These are phyloP conservation scores for Pica pica DNA, from an alignment of 2,113 vertebrate genomes.

Conservation along the genomic window DNA sequence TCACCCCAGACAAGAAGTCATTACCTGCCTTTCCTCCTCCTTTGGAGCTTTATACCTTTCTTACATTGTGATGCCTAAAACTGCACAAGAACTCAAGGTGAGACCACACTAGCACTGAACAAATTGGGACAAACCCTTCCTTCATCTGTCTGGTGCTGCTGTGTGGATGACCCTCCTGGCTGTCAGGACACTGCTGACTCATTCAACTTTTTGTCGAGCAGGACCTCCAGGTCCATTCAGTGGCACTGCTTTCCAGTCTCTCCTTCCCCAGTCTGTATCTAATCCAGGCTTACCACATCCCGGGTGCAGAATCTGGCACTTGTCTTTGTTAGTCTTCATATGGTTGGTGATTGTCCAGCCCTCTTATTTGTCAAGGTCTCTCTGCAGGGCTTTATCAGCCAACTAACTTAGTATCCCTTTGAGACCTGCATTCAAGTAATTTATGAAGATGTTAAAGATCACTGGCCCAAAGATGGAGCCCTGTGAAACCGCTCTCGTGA, in stretches of 20 bases:
- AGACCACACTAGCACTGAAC: neutral
- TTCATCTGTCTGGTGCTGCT: neutral
- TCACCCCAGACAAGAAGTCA: neutral
- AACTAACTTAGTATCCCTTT: neutral
- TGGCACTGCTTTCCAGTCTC: neutral
- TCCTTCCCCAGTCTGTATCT: neutral
- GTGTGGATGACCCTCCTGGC: neutral
- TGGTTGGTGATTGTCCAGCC: neutral
- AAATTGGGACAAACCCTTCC: neutral
- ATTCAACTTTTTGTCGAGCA: neutral
- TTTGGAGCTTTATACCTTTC: neutral
- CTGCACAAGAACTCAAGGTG: neutral
- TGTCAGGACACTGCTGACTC: neutral
- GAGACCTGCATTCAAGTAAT: neutral
- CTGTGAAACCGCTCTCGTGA: neutral
- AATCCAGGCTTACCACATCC: neutral
- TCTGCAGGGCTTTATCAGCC: neutral
- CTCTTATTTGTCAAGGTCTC: neutral
- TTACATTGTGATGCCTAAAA: neutral
- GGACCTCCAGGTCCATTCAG: no score
- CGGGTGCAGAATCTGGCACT: neutral
- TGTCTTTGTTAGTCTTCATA: neutral
- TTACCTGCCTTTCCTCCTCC: neutral
- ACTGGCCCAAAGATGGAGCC: neutral
- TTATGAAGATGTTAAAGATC: neutral